Evolutionary conservation across 2,113 vertebrate species (phyloP).

Genomic region (Paramormyrops kingsleyae): DNA sequence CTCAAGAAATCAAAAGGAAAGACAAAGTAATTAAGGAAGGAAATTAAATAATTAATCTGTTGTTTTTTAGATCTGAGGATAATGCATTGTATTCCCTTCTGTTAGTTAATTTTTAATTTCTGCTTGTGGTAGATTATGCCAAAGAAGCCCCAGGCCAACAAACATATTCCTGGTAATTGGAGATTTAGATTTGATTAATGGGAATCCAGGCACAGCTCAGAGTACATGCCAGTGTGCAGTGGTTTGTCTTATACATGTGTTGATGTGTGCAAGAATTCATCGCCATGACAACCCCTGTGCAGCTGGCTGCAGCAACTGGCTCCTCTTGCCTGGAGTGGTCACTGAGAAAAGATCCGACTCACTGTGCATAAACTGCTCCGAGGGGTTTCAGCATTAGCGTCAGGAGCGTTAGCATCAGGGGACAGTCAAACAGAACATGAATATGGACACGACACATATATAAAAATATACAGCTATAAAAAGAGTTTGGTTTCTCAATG

Average conservation of each 20-base stretch:
- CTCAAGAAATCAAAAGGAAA: neutral
- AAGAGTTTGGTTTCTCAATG: neutral
- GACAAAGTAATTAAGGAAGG: neutral
- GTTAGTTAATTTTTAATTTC: neutral
- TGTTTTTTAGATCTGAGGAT: neutral
- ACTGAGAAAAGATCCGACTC: neutral
- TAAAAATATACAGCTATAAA: neutral
- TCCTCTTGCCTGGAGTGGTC: neutral
- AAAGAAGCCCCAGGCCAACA: neutral
- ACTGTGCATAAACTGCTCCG: neutral
- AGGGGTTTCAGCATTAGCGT: neutral
- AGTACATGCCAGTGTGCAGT: constrained; percentile 21
- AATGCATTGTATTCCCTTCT: neutral
- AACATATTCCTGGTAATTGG: neutral
- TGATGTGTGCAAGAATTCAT: constrained; percentile 55
- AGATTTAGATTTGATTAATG: neutral
- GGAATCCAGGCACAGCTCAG: neutral
- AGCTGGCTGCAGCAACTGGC: constrained; percentile 34
- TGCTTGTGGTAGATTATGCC: neutral
- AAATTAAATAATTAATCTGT: neutral
- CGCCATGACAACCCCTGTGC: constrained; percentile 63
- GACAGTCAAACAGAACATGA: neutral
- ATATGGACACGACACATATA: neutral
- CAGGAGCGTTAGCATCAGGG: neutral
- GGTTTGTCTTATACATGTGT: constrained; percentile 41